phyloP scores from a whole-genome alignment of 1,140 invertebrate genomes.

The Rhagoletis zephyria region DNA sequence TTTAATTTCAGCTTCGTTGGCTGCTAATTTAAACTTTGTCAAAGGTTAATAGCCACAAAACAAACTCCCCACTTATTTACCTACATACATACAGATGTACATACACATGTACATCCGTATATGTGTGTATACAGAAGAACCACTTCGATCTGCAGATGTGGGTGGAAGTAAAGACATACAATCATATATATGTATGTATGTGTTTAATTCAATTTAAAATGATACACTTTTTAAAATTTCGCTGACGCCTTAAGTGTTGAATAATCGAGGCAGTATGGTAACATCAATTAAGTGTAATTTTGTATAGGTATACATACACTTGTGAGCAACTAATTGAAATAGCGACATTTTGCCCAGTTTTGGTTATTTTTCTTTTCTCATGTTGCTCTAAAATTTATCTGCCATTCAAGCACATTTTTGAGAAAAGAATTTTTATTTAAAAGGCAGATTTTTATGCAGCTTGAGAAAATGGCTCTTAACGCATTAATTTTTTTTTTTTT shows the following conservation, averaged over 20 bases:
- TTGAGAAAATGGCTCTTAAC: too few species aligned
- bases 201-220: constrained; percentile 40
- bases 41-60: constrained; percentile 51
- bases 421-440: too few species aligned
- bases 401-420: too few species aligned
- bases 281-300: not conserved
- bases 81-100: not conserved
- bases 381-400: too few species aligned
- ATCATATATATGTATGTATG: not conserved
- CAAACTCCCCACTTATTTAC: too few species aligned
- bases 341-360: too few species aligned
- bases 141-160: not conserved
- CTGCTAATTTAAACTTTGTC: constrained; percentile 52
- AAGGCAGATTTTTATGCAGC: too few species aligned
- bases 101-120: not conserved
- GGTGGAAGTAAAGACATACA: not conserved
- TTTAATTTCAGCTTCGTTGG: not conserved
- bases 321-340: too few species aligned
- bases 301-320: too few species aligned
- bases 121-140: not conserved
- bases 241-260: constrained; percentile 35
- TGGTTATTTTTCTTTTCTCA: too few species aligned
- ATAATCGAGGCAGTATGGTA: not conserved
- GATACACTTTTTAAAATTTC: constrained; percentile 28
- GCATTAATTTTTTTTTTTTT: too few species aligned